These are phyloP conservation scores for Mesodorylaimus sp. DNA, from an alignment of 2,888 invertebrate genomes.

Conservation along the genomic window DNA sequence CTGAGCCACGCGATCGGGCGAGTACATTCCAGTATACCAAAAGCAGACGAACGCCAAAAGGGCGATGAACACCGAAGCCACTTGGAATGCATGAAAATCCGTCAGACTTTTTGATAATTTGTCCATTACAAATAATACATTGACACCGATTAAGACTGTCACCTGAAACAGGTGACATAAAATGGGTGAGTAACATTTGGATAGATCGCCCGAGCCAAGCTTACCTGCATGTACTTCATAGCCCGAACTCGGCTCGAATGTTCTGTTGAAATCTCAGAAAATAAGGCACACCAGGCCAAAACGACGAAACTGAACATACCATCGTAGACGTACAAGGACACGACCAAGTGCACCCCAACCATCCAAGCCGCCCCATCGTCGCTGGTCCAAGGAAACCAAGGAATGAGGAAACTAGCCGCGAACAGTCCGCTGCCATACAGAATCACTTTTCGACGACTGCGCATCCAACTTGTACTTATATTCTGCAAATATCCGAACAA, in stretches of 20 bases:
- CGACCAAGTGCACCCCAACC: constrained; percentile 33
- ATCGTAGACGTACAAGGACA: constrained; percentile 34
- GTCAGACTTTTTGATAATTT: constrained; percentile 26
- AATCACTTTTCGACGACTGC: constrained; percentile 31
- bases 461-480: constrained; percentile 25
- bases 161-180: background rate
- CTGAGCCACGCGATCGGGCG: background rate
- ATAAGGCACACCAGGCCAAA: constrained; percentile 31
- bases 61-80: constrained; percentile 23
- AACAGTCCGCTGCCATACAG: constrained; percentile 32
- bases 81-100: constrained; percentile 28
- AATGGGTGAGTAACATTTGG: background rate
- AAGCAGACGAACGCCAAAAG: constrained; percentile 16
- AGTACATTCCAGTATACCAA: background rate
- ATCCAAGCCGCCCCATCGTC: constrained; percentile 21
- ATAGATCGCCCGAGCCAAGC: background rate
- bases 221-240: constrained; percentile 24
- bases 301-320: constrained; percentile 33
- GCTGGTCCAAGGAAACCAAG: constrained; percentile 33
- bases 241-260: constrained; percentile 27
- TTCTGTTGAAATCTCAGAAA: constrained; percentile 29
- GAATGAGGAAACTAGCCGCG: constrained; percentile 29
- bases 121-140: constrained; percentile 16
- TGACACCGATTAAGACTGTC: background rate
- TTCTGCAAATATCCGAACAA: constrained; percentile 34